Percentiles rank a stretch among this genome's conserved stretches.
phyloP scores from a whole-genome alignment of 2,113 vertebrate species.

The Martes martes region DNA sequence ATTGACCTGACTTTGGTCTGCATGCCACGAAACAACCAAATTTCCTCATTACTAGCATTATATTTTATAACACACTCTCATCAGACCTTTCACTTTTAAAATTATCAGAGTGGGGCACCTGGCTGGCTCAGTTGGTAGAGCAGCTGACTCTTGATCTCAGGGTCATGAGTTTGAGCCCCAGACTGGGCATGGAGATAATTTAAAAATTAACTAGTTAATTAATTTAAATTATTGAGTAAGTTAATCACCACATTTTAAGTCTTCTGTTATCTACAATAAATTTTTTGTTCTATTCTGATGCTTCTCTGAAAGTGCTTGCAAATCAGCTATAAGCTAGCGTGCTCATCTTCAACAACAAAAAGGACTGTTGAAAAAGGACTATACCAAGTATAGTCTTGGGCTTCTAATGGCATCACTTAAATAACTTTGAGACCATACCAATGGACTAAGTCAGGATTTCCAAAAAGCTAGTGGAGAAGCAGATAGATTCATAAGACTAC shows the following conservation, averaged over 20 bases:
- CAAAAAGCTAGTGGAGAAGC: conserved; percentile 3
- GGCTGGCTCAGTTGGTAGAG: background rate
- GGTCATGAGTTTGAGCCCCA: background rate
- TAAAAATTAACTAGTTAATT: background rate
- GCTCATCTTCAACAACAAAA: background rate
- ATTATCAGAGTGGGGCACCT: background rate
- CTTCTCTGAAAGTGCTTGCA: background rate
- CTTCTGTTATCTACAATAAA: background rate
- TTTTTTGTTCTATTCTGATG: background rate
- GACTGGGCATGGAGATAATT: background rate
- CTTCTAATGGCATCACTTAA: background rate
- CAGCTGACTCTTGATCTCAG: background rate
- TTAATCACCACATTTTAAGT: background rate
- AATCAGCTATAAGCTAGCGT: background rate
- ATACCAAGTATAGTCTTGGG: background rate
- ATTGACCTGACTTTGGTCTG: background rate
- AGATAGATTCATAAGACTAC: background rate
- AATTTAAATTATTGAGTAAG: background rate
- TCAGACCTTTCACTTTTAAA: background rate
- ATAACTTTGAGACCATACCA: background rate
- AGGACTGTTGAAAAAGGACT: background rate
- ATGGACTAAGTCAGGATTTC: conserved; percentile 10
- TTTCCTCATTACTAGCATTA: background rate
- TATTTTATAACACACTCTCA: background rate
- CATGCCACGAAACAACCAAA: background rate